These are phyloP conservation scores for Chrysogorgia sp. DNA, from an alignment of 92 coral and sea anemone species.

Conservation along the genomic window DNA sequence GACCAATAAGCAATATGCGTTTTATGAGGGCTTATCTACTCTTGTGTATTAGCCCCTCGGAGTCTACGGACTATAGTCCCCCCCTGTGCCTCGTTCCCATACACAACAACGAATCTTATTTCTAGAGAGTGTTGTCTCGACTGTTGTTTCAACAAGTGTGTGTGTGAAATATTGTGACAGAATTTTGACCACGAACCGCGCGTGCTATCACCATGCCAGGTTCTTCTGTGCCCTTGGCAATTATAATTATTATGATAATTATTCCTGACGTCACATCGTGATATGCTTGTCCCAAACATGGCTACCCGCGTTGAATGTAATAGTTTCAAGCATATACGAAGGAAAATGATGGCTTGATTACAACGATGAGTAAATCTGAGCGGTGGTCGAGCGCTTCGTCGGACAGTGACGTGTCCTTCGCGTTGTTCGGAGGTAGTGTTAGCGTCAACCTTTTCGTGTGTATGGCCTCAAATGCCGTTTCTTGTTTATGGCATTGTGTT, in stretches of 20 bases:
- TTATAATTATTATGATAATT: conserved; percentile 42
- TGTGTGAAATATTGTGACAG: no score
- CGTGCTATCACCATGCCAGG: no score
- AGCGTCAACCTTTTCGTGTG: neutral
- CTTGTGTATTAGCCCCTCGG: neutral
- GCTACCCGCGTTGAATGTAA: conserved; percentile 87
- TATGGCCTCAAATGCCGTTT: conserved; percentile 43
- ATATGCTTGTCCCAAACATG: conserved; percentile 53
- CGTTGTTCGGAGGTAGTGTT: conserved; percentile 76
- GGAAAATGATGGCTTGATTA: conserved; percentile 51
- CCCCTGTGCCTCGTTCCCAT: no score
- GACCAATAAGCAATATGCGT: conserved; percentile 15
- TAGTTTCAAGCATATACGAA: conserved; percentile 77
- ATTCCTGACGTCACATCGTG: conserved; percentile 87
- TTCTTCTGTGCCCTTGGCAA: no score
- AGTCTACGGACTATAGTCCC: no score
- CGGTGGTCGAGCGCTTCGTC: conserved; percentile 99
- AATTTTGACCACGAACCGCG: no score
- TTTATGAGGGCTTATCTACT: neutral
- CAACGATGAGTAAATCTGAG: conserved; percentile 90
- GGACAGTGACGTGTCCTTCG: conserved; percentile 95
- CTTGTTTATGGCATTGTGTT: conserved; percentile 39
- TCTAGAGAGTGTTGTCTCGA: no score
- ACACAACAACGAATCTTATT: no score
- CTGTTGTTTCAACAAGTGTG: no score